These are phyloP conservation scores for Tuberolachnus salignus DNA, from an alignment of 2,888 invertebrate genomes.

Conservation along the genomic window DNA sequence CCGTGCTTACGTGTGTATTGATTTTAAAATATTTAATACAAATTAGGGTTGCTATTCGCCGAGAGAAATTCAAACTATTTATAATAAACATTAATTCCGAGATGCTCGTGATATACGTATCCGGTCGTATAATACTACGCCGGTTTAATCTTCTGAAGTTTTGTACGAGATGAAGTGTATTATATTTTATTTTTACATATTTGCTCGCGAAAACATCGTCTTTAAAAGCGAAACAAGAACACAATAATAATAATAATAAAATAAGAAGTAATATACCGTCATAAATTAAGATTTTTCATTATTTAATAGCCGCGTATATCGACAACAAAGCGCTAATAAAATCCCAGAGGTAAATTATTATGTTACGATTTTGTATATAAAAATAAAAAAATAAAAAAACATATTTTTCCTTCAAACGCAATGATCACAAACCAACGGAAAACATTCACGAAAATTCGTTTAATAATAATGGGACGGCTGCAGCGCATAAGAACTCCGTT, in stretches of 20 bases:
- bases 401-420: constrained; percentile 47
- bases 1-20: neutral
- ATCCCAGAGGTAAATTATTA: constrained; percentile 46
- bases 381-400: neutral
- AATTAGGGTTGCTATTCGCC: neutral
- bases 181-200: constrained; percentile 36
- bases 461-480: constrained; percentile 21
- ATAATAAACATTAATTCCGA: constrained; percentile 17
- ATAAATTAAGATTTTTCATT: constrained; percentile 45
- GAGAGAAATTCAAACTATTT: constrained; percentile 16
- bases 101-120: constrained; percentile 1
- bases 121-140: neutral
- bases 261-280: constrained; percentile 38
- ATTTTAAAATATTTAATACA: constrained; percentile 29
- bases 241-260: neutral
- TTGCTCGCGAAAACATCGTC: constrained; percentile 17
- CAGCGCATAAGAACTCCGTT: neutral
- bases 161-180: constrained; percentile 25
- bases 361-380: constrained; percentile 2
- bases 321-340: constrained; percentile 37
- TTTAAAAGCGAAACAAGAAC: neutral
- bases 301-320: constrained; percentile 32
- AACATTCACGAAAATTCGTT: constrained; percentile 27
- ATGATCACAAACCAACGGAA: constrained; percentile 27
- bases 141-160: constrained; percentile 41